Percentiles rank a stretch among this genome's conserved stretches.
Evolutionary conservation across 1,140 invertebrate species (phyloP).

Genomic region (Caenorhabditis tropicalis): DNA sequence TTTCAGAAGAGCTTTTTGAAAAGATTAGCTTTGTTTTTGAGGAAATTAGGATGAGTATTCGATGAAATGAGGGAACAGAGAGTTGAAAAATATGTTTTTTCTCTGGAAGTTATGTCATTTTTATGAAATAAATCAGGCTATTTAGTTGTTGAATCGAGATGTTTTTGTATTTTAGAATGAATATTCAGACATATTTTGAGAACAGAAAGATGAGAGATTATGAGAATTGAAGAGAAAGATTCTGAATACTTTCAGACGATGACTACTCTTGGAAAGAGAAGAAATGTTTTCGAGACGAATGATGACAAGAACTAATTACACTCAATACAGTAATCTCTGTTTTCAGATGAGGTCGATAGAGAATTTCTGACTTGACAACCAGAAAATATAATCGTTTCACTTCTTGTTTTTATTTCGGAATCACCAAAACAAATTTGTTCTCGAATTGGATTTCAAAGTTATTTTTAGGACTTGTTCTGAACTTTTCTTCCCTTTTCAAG

Average conservation of each 20-base stretch:
- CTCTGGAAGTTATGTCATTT: neutral
- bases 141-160: neutral
- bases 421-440: neutral
- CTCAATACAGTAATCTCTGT: too few species aligned
- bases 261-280: too few species aligned
- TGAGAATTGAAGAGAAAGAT: too few species aligned
- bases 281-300: too few species aligned
- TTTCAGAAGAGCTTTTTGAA: neutral
- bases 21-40: conserved; percentile 1
- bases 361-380: too few species aligned
- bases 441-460: neutral
- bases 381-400: too few species aligned
- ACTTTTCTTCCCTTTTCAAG: conserved; percentile 5
- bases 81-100: neutral
- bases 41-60: neutral
- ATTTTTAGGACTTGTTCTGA: neutral
- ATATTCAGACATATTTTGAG: too few species aligned
- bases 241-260: too few species aligned
- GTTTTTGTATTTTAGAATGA: neutral
- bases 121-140: neutral
- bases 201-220: too few species aligned
- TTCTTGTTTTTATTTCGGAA: neutral
- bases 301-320: too few species aligned
- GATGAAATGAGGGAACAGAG: neutral
- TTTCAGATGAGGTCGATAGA: too few species aligned